Evolutionary conservation across 1,140 invertebrate genomes (phyloP).

Genomic region (Diorhabda sublineata): DNA sequence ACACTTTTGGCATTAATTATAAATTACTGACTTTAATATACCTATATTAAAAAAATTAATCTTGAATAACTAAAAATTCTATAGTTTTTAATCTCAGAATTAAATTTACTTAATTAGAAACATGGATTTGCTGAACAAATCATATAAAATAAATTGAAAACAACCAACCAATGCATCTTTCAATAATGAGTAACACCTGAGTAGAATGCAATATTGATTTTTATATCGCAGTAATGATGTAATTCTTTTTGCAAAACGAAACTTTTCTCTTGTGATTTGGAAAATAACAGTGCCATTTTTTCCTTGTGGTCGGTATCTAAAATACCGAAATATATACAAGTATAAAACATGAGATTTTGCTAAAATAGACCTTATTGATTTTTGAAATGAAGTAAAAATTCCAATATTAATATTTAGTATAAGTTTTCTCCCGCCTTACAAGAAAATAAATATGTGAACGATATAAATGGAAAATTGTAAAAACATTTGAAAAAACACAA

Average conservation of each 20-base stretch:
- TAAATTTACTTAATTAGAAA: too few relatives aligned
- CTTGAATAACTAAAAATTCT: too few relatives aligned
- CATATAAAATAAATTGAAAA: too few relatives aligned
- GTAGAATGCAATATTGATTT: conserved; percentile 19
- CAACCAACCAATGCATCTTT: background rate
- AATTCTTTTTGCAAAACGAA: conserved; percentile 7
- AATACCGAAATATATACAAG: too few relatives aligned
- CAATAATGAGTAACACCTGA: conserved; percentile 17
- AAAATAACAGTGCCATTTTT: too few relatives aligned
- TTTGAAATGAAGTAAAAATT: conserved; percentile 19
- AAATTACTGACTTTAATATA: too few relatives aligned
- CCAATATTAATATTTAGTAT: conserved; percentile 12
- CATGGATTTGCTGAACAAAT: too few relatives aligned
- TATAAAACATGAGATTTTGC: conserved; percentile 13
- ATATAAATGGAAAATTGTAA: too few relatives aligned
- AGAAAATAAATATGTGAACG: conserved; percentile 23
- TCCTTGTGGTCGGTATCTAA: too few relatives aligned
- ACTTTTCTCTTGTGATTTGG: background rate
- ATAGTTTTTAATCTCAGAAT: too few relatives aligned
- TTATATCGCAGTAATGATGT: conserved; percentile 14
- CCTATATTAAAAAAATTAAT: too few relatives aligned
- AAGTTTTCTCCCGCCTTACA: conserved; percentile 33
- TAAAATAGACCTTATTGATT: conserved; percentile 24
- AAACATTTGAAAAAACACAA: background rate
- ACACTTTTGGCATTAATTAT: too few relatives aligned